Evolutionary conservation across 2,113 vertebrate species (phyloP).

Genomic region (Athene noctua): DNA sequence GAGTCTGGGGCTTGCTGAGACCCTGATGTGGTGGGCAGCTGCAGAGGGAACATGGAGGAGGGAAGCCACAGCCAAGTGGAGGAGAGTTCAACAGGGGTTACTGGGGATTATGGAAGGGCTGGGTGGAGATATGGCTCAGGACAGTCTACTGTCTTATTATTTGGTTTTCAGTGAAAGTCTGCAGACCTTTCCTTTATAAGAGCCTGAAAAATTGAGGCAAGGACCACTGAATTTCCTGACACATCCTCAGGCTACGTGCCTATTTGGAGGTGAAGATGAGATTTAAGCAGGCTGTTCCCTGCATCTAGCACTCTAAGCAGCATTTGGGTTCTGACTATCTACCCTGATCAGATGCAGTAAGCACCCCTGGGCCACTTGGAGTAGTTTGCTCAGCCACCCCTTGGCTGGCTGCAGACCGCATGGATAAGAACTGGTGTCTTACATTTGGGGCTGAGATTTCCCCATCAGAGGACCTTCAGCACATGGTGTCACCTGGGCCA

Average conservation of each 20-base stretch:
- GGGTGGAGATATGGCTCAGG: not conserved
- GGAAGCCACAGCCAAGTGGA: not conserved
- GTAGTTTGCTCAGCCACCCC: too few relatives aligned
- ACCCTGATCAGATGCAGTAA: not conserved
- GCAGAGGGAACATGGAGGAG: not conserved
- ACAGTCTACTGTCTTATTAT: not conserved
- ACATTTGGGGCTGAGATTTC: not conserved
- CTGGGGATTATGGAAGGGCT: not conserved
- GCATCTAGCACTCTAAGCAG: not conserved
- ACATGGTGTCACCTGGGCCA: not conserved
- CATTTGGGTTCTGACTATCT: not conserved
- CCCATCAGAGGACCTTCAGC: not conserved
- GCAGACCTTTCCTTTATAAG: not conserved
- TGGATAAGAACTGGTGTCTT: not conserved
- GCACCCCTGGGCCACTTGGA: not conserved
- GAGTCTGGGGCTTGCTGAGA: not conserved
- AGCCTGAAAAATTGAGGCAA: not conserved
- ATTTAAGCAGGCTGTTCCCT: not conserved
- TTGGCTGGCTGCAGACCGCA: not conserved
- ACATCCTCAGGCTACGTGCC: not conserved
- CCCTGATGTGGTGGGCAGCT: not conserved
- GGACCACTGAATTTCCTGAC: not conserved
- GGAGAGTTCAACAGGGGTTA: not conserved
- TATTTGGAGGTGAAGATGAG: not conserved
- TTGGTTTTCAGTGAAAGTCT: not conserved